Evolutionary conservation across 2,888 invertebrate species (phyloP).

Genomic region (Noctua pronuba): DNA sequence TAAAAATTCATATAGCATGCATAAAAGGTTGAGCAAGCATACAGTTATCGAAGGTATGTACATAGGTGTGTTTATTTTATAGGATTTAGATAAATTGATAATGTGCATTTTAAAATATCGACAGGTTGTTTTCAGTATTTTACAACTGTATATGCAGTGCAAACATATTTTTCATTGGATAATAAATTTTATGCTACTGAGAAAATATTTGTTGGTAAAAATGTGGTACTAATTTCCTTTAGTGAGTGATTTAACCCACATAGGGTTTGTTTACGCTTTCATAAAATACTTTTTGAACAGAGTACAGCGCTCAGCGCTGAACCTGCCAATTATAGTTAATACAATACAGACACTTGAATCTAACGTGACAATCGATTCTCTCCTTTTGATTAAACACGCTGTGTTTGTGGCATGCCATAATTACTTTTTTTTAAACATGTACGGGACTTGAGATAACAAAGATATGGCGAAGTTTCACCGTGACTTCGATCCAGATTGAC

Average conservation of each 20-base stretch:
- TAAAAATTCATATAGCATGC: slow-evolving; percentile 13
- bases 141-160: neutral
- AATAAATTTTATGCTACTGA: neutral
- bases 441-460: slow-evolving; percentile 39
- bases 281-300: neutral
- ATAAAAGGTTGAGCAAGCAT: neutral
- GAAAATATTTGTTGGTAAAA: neutral
- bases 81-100: slow-evolving; percentile 17
- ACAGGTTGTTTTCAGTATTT: neutral
- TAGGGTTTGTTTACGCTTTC: neutral
- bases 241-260: neutral
- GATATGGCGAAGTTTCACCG: slow-evolving; percentile 4
- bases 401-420: neutral
- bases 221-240: neutral
- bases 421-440: neutral
- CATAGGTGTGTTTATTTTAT: slow-evolving; percentile 5
- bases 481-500: neutral
- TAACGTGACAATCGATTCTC: slow-evolving; percentile 1
- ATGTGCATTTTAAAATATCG: neutral
- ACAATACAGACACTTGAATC: neutral
- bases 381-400: neutral
- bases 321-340: neutral
- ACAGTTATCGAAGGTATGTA: neutral
- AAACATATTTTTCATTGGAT: neutral
- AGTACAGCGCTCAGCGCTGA: neutral